Evolutionary conservation across 2,797 vertebrate genomes (phyloP).

Genomic region (Catamblyrhynchus diadema): DNA sequence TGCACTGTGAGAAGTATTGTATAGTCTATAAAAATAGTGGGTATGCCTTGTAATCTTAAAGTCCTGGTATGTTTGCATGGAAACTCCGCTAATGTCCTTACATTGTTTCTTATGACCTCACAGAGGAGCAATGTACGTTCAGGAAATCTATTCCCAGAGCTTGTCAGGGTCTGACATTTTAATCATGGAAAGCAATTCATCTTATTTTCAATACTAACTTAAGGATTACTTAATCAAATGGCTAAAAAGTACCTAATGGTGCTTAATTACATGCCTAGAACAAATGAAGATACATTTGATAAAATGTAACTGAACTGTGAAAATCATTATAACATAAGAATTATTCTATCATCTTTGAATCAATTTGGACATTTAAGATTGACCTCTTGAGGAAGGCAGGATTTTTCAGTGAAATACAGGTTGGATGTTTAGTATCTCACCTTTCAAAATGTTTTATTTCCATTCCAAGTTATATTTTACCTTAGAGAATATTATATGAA

Average conservation of each 20-base stretch:
- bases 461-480: not conserved
- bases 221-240: conserved; percentile 64
- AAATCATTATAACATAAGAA: conserved; percentile 15
- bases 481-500: not conserved
- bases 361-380: conserved; percentile 46
- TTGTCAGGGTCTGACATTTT: conserved; percentile 40
- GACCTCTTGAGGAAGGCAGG: not conserved
- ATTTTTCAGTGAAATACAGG: not conserved
- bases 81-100: conserved; percentile 55
- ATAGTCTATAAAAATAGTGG: conserved; percentile 57
- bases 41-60: conserved; percentile 51
- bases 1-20: not conserved
- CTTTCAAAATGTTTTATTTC: not conserved
- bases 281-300: conserved; percentile 26
- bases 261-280: conserved; percentile 61
- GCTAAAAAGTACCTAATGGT: conserved; percentile 51
- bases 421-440: not conserved
- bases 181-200: conserved; percentile 54
- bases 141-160: conserved; percentile 35
- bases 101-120: conserved; percentile 30
- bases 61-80: conserved; percentile 65
- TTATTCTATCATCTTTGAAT: not conserved
- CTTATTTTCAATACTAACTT: conserved; percentile 60
- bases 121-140: conserved; percentile 24
- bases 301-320: conserved; percentile 53